A percentile compares a stretch with the other conserved stretches of the same genome.
Evolutionary conservation across 2,797 vertebrate species (phyloP).

Genomic region (Lagorchestes hirsutus): DNA sequence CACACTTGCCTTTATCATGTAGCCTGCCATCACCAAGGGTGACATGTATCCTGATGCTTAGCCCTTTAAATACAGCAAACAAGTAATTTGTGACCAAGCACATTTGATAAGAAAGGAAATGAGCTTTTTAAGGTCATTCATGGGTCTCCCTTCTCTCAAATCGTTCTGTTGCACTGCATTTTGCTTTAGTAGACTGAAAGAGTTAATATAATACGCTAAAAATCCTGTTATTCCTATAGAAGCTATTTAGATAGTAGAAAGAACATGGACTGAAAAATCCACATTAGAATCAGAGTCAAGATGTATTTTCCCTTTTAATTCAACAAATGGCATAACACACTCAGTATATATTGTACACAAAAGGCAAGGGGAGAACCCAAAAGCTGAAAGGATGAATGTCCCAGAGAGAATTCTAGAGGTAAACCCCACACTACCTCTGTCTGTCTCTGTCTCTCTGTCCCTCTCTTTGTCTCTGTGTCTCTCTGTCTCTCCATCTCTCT

Average conservation of each 20-base stretch:
- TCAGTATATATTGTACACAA: neutral
- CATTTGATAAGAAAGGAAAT: neutral
- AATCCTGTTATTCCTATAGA: slow-evolving; percentile 18
- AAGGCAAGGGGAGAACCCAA: neutral
- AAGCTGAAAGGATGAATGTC: neutral
- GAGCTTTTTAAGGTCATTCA: neutral
- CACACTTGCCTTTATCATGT: slow-evolving; percentile 12
- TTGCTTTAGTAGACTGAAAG: neutral
- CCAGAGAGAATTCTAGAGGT: neutral
- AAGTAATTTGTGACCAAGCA: neutral
- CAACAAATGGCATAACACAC: neutral
- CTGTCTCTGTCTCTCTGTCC: neutral
- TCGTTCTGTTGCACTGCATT: neutral
- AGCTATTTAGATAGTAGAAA: neutral
- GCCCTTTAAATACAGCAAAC: neutral
- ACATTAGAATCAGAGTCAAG: neutral
- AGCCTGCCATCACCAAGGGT: neutral
- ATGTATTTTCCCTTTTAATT: neutral
- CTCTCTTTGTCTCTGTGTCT: neutral
- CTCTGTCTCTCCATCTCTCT: neutral
- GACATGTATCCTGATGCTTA: neutral
- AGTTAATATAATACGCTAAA: neutral
- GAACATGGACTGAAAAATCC: neutral
- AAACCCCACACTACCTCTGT: neutral
- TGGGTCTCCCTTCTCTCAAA: neutral